phyloP scores from a whole-genome alignment of 2,113 vertebrate species.

The Puffinus mauretanicus region DNA sequence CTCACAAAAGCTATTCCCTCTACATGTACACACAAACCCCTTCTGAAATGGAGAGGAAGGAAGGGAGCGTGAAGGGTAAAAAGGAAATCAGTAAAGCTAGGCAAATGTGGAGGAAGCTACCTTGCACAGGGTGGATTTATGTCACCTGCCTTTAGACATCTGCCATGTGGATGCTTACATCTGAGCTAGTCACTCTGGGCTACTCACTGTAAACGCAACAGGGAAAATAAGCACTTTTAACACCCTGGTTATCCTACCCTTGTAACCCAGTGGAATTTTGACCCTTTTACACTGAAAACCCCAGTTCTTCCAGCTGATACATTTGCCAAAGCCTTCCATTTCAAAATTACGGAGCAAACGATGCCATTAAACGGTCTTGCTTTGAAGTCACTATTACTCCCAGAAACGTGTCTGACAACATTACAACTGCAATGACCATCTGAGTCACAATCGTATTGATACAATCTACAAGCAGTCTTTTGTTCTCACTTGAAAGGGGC shows the following conservation, averaged over 20 bases:
- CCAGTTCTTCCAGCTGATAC: not conserved
- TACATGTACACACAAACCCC: not conserved
- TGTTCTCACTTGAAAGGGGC: constrained; percentile 43
- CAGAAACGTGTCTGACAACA: not conserved
- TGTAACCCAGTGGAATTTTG: not conserved
- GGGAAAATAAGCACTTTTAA: not conserved
- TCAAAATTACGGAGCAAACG: not conserved
- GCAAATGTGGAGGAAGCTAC: not conserved
- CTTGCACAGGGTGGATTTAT: not conserved
- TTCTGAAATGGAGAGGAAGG: not conserved
- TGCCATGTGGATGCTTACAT: not conserved
- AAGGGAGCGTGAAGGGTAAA: not conserved
- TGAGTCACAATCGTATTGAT: not conserved
- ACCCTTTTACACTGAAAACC: not conserved
- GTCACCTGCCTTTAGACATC: not conserved
- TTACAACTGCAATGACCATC: not conserved
- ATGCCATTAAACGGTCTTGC: not conserved
- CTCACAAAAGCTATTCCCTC: not conserved
- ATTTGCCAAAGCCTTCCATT: not conserved
- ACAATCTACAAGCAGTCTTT: constrained; percentile 7
- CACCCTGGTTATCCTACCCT: not conserved
- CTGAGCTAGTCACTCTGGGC: not conserved
- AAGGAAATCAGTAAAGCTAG: not conserved
- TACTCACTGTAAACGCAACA: not conserved
- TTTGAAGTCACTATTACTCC: not conserved